Percentiles rank a stretch among this genome's conserved stretches.
Evolutionary conservation across 2,888 invertebrate species (phyloP).

Genomic region (Saturnia japonica): DNA sequence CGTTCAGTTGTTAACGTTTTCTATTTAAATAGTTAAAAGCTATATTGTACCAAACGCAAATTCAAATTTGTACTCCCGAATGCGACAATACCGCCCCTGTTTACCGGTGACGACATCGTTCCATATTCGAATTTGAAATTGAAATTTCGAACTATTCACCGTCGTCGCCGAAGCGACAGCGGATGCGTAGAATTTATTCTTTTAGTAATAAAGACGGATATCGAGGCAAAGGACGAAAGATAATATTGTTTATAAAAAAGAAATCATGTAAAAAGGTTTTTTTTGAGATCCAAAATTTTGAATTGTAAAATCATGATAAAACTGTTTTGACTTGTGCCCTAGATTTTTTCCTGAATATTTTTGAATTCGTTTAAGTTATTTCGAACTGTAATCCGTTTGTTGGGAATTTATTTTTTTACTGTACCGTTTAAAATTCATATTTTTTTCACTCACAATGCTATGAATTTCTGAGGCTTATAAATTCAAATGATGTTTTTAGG

Average conservation of each 20-base stretch:
- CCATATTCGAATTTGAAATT: conserved; percentile 32
- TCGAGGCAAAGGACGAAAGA: conserved; percentile 6
- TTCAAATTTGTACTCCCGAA: conserved; percentile 5
- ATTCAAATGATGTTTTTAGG: neutral
- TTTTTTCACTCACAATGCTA: neutral
- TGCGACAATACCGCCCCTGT: conserved; percentile 22
- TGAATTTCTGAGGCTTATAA: conserved; percentile 9
- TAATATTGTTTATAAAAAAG: conserved; percentile 7
- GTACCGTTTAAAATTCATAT: neutral
- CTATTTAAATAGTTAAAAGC: neutral
- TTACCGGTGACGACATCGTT: conserved; percentile 44
- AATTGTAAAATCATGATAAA: conserved; percentile 20
- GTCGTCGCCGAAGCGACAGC: neutral
- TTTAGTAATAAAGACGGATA: conserved; percentile 10
- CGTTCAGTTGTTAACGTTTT: neutral
- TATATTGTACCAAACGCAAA: neutral
- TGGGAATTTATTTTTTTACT: conserved; percentile 1
- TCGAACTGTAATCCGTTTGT: neutral
- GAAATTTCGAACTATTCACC: conserved; percentile 23
- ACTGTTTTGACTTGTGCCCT: conserved; percentile 21
- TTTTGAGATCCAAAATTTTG: conserved; percentile 14
- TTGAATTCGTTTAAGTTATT: conserved; percentile 6
- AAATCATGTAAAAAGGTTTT: conserved; percentile 9
- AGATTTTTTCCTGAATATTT: conserved; percentile 22
- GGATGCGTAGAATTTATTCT: conserved; percentile 15